Percentiles rank a stretch among this genome's conserved stretches.
Evolutionary conservation across 2,888 invertebrate species (phyloP).

Genomic region (Alcis repandata): DNA sequence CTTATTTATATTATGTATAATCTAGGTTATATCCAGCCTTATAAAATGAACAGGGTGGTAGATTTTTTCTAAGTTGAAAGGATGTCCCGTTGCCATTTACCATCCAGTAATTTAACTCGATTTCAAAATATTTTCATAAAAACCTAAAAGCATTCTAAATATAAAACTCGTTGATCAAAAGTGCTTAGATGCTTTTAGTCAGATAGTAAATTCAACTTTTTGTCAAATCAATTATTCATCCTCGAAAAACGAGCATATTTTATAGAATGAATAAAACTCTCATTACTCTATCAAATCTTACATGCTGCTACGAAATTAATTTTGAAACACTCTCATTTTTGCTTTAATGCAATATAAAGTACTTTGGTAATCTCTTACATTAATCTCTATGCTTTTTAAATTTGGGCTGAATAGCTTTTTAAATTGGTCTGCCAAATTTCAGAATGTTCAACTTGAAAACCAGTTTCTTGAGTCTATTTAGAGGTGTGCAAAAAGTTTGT

Average conservation of each 20-base stretch:
- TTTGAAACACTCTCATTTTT: conserved; percentile 2
- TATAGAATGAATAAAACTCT: conserved; percentile 28
- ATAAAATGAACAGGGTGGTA: too few species aligned
- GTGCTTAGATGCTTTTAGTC: neutral
- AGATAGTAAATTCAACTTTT: neutral
- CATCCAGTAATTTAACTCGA: too few species aligned
- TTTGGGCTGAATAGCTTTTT: neutral
- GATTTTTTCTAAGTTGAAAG: too few species aligned
- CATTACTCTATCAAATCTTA: conserved; percentile 1
- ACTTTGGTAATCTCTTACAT: conserved; percentile 1
- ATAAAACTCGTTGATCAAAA: neutral
- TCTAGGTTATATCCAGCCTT: too few species aligned
- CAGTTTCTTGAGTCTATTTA: neutral
- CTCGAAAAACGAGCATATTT: neutral
- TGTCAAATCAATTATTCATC: conserved; percentile 7
- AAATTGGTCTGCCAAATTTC: neutral
- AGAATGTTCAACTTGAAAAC: neutral
- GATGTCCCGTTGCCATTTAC: too few species aligned
- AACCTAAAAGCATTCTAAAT: too few species aligned
- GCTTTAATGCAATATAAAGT: neutral
- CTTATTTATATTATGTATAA: too few species aligned
- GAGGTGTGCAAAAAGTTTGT: conserved; percentile 26
- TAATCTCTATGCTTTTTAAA: conserved; percentile 1
- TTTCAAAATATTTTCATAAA: too few species aligned
- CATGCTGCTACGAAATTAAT: conserved; percentile 5